Evolutionary conservation across 2,113 vertebrate species (phyloP).

Genomic region (Peucedramus taeniatus): DNA sequence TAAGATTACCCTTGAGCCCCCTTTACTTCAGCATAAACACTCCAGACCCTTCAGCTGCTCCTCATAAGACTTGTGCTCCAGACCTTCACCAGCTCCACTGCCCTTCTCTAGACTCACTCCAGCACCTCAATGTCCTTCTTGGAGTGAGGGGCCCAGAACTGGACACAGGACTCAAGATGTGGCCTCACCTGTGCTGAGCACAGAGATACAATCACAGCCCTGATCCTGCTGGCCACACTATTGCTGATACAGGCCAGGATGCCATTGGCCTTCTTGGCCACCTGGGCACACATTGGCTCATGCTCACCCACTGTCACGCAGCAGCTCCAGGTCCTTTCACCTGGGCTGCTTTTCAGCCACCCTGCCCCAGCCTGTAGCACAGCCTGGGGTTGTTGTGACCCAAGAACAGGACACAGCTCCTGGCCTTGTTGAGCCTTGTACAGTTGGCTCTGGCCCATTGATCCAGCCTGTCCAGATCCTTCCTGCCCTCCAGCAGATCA

Average conservation of each 20-base stretch:
- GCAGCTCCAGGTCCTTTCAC: not conserved
- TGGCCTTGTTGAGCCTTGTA: not conserved
- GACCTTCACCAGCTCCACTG: accelerated
- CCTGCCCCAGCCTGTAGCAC: not conserved
- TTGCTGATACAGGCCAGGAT: not conserved
- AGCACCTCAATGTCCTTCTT: too few species aligned
- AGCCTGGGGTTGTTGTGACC: accelerated
- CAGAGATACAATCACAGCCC: accelerated
- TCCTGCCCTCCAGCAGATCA: not conserved
- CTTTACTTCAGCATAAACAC: not conserved
- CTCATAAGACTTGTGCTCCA: not conserved
- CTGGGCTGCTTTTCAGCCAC: not conserved
- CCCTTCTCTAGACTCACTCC: not conserved
- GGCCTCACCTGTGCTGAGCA: not conserved
- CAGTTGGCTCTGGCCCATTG: not conserved
- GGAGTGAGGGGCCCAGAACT: not conserved
- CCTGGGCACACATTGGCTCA: accelerated
- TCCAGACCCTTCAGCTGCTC: not conserved
- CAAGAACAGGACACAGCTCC: not conserved
- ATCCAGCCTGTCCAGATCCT: not conserved
- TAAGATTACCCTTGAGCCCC: not conserved
- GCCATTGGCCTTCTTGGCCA: not conserved
- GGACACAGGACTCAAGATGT: accelerated
- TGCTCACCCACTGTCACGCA: accelerated
- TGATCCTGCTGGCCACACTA: too few species aligned